Conservation (phyloP, 2,888 invertebrate genomes). For the Hydroisotoma schaefferi region DNA sequence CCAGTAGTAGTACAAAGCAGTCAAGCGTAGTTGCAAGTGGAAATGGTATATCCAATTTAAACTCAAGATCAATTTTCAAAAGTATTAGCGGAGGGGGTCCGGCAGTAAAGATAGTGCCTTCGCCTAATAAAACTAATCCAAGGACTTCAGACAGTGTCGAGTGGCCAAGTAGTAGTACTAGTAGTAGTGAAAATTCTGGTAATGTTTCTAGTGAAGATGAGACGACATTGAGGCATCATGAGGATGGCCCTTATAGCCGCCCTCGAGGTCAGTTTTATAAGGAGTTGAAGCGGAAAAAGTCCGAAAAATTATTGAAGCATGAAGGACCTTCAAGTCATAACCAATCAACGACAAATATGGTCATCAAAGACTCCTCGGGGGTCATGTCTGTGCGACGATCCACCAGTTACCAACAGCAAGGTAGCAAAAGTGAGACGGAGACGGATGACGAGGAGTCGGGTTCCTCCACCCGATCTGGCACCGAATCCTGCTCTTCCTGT, state of each 20-base stretch:
- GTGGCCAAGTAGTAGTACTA: constrained; percentile 18
- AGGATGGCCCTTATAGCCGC: neutral
- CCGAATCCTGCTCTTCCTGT: constrained; percentile 19
- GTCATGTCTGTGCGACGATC: too few relatives aligned
- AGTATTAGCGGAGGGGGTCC: neutral
- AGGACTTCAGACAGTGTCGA: neutral
- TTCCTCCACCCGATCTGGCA: constrained; percentile 11
- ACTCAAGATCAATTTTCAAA: neutral
- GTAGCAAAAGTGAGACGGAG: constrained; percentile 14
- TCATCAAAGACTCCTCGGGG: too few relatives aligned
- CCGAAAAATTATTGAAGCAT: too few relatives aligned
- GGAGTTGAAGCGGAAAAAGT: neutral
- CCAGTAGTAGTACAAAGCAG: neutral
- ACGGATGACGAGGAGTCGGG: constrained; percentile 15
- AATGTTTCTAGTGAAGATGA: constrained; percentile 5
- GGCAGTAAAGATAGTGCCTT: neutral
- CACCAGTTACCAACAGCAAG: neutral
- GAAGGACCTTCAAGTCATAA: neutral
- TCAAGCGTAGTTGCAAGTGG: neutral
- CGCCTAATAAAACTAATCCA: neutral
- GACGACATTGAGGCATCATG: neutral
- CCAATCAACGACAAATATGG: too few relatives aligned
- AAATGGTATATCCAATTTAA: neutral
- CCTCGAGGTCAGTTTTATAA: neutral
- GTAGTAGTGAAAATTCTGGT: constrained; percentile 9